These are phyloP conservation scores for Cepphus grylle DNA, from an alignment of 2,113 vertebrate species.

Conservation along the genomic window DNA sequence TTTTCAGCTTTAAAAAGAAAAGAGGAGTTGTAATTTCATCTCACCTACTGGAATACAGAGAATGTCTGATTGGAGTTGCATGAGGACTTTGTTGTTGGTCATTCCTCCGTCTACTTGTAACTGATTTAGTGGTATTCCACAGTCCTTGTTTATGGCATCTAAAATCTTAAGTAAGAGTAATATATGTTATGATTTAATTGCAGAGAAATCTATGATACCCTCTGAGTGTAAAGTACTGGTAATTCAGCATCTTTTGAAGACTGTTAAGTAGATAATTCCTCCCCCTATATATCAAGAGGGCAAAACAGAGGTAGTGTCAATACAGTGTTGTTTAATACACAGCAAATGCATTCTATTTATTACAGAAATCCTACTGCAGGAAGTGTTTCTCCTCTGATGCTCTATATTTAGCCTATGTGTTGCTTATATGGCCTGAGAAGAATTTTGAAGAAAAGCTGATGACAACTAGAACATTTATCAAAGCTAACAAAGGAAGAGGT, in stretches of 20 bases:
- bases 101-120: conserved; percentile 94
- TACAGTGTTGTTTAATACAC: not conserved
- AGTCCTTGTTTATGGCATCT: conserved; percentile 96
- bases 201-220: not conserved
- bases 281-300: not conserved
- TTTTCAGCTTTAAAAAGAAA: not conserved
- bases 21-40: not conserved
- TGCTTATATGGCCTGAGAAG: not conserved
- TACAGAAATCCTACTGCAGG: not conserved
- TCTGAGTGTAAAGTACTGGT: not conserved
- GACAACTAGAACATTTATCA: not conserved
- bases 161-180: conserved; percentile 80
- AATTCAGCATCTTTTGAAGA: not conserved
- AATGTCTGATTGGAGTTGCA: conserved; percentile 94
- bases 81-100: conserved; percentile 90
- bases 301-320: not conserved
- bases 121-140: conserved; percentile 86
- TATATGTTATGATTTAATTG: not conserved
- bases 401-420: not conserved
- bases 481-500: not conserved
- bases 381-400: not conserved
- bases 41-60: conserved; percentile 93
- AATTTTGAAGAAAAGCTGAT: not conserved
- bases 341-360: not conserved
- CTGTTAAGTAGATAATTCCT: not conserved